phyloP scores from a whole-genome alignment of 2,113 vertebrate species.

The Saguinus imperator region DNA sequence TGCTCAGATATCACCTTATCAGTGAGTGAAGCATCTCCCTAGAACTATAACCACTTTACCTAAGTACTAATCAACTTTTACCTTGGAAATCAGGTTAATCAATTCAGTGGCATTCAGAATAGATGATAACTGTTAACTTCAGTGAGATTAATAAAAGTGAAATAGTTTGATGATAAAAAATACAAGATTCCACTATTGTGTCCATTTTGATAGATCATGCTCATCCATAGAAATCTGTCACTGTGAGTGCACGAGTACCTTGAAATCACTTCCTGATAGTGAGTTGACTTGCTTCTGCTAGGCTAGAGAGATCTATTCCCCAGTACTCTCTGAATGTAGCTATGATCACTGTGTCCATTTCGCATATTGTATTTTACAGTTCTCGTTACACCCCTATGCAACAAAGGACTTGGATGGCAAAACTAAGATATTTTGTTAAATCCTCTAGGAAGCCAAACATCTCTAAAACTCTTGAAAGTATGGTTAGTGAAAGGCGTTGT shows the following conservation, averaged over 20 bases:
- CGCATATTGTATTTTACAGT: not conserved
- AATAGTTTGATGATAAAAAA: slow-evolving; percentile 8
- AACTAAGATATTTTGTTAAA: not conserved
- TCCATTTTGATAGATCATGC: not conserved
- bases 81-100: not conserved
- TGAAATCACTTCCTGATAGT: not conserved
- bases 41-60: not conserved
- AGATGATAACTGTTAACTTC: not conserved
- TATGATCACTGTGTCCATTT: not conserved
- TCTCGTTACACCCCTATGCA: not conserved
- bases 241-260: not conserved
- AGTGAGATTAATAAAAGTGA: not conserved
- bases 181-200: not conserved
- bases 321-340: not conserved
- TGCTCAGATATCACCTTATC: not conserved
- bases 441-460: slow-evolving; percentile 13
- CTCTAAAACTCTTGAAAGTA: not conserved
- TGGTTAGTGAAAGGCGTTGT: not conserved
- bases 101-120: not conserved
- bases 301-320: not conserved
- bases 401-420: not conserved
- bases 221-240: not conserved
- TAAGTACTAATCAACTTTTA: not conserved
- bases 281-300: not conserved
- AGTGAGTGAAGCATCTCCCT: not conserved